Base-by-base conservation (phyloP, 2,888 invertebrate species). In the Pycnomerus fuliginosus region DNA sequence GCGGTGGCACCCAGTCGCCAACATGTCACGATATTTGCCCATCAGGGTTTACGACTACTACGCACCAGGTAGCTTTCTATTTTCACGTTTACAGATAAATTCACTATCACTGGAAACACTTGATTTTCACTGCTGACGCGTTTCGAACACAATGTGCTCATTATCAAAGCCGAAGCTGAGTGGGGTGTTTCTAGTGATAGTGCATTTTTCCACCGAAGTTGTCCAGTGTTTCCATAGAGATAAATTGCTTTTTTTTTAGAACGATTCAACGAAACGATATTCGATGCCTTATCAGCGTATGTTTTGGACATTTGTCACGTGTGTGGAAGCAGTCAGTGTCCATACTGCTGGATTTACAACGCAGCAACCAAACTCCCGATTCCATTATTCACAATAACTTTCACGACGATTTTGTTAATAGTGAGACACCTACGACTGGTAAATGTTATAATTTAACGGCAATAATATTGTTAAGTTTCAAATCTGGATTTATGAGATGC, bases 1-100 rank as follows among this genome's bases (percentile, higher is more conserved):
- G 73, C 80, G 97, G 54, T 97, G 95, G 95, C 88, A 82, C 74
- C 96, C 96, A 0, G 93, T 96, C 2, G 96, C 96, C 32, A 97
- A 97, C 74, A 90, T 95, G 89, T 94, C 96, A 0, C 80, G 92
- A 29, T 93, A 90, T 72, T 80, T 96, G 55, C 86, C 92, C 2
- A 84, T 94, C 37, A 80, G 90, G 41, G 85, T 96, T 7, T 97
- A 94, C 72, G 96, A 97, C 75, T 96, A 94, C 70, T 96, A 96
- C 73, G 89, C 95, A 38, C 96, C 96, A 62, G 94, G 94, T 93
- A 72, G 52, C 52, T 45, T n/a, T 22, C 14, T 8, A 10, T 4
- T 33, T 33, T 23, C 12, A 25, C 4, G 25, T 22, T 17, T 33
- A 23, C 14, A 29, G 2, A 29, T 12, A 31, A 31, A 2, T 15